phyloP scores from a whole-genome alignment of 2,113 vertebrate genomes.

The Eurystomus gularis region DNA sequence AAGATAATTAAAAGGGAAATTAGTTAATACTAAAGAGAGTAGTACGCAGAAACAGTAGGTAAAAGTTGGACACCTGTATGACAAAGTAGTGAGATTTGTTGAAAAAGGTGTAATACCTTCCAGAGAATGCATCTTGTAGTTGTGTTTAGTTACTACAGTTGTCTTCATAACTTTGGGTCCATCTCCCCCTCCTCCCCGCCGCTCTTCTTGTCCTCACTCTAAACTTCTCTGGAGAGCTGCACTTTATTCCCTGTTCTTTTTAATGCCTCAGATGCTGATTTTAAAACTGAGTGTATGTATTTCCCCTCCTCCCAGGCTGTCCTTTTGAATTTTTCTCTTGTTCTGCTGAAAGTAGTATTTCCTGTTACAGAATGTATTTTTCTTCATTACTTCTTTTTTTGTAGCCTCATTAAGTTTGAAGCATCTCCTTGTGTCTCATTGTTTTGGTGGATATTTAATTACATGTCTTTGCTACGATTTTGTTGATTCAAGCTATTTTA shows the following conservation, averaged over 20 bases:
- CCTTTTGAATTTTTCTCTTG: background rate
- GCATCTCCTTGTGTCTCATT: background rate
- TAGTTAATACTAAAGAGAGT: background rate
- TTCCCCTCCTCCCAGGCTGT: accelerated
- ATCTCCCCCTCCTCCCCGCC: background rate
- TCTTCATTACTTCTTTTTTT: background rate
- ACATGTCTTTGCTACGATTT: background rate
- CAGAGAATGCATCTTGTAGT: background rate
- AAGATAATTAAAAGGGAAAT: background rate
- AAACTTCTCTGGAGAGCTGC: background rate
- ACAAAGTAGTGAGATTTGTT: background rate
- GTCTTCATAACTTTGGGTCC: background rate
- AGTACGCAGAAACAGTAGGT: background rate
- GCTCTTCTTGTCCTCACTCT: background rate
- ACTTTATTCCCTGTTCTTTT: background rate
- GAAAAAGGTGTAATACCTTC: background rate
- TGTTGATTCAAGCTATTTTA: background rate
- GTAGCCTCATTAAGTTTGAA: background rate
- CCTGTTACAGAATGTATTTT: background rate
- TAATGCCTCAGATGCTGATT: background rate
- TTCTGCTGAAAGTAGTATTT: background rate
- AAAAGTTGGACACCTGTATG: background rate
- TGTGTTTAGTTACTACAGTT: background rate
- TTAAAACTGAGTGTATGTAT: background rate
- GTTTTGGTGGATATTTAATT: background rate